Base-by-base conservation (phyloP, 2,888 invertebrate species). In the Eupeodes latifasciatus region DNA sequence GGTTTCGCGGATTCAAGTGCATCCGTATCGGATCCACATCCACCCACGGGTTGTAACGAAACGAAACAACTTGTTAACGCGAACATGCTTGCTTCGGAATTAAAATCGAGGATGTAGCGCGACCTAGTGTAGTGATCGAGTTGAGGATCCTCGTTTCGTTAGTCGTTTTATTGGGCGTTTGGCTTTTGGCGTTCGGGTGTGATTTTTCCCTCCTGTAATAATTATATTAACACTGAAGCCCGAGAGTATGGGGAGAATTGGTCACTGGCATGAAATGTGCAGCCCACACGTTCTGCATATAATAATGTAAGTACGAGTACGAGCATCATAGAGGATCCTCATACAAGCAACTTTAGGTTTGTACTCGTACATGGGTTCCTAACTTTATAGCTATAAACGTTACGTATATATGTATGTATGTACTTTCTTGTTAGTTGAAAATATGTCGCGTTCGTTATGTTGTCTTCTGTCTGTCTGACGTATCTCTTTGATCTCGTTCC, bases 31-130 rank as follows among this genome's bases (percentile, higher is more conserved):
- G 89, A 86, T 82, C 71, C 76, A 80, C 82, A 85, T 86, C 85
- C 88, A 85, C 88, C 88, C 88, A 88, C 88, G 88, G 81, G 78
- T 75, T 85, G 88, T 81, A 88, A 85, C 74, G 88, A 88, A 84
- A 74, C 67, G 76, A 81, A 90, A 92, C 92, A 92, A 92, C 91
- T 92, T 92, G 92, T 92, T 92, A 91, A 91, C 91, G 90, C 91
- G 91, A 91, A 91, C 92, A 92, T 92, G 92, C 91, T 81, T 88
- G 78, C 81, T 85, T 88, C 74, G 55, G 85, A 85, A 85, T 85
- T 81, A 85, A 85, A 88, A 75, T 85, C 78, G 69, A 81, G 69
- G 77, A 88, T 81, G 85, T 81, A 85, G 74, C 66, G 81, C 74
- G 85, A 78, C 85, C 85, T 78, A 80, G 67, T 79, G 78, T 71